These are phyloP conservation scores for Philopedon plagiatum DNA, from an alignment of 2,888 invertebrate species.

Conservation along the genomic window DNA sequence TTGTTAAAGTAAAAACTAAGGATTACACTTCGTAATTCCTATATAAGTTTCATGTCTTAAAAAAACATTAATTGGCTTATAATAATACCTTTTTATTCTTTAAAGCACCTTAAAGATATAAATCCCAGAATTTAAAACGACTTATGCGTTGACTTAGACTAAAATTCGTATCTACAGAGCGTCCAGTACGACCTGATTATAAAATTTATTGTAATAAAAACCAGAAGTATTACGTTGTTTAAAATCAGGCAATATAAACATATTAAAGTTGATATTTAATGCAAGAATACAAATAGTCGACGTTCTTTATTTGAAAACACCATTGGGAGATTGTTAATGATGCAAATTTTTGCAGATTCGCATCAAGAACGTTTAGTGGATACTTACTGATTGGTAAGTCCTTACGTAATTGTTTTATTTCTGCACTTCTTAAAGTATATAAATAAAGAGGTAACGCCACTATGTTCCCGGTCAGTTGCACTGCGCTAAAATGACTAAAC, in stretches of 20 bases:
- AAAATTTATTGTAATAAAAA: conserved; percentile 9
- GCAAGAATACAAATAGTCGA: neutral
- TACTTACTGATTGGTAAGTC: too few relatives aligned
- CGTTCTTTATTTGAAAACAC: too few relatives aligned
- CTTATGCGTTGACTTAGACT: conserved; percentile 19
- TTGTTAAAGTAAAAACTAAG: too few relatives aligned
- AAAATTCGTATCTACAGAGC: neutral
- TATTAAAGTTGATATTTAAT: conserved; percentile 1
- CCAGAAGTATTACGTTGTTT: neutral
- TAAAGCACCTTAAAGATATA: conserved; percentile 33
- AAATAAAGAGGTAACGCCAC: too few relatives aligned
- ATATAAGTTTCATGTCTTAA: neutral
- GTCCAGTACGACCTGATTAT: conserved; percentile 20
- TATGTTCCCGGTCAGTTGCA: too few relatives aligned
- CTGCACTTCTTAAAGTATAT: too few relatives aligned
- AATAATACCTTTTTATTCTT: conserved; percentile 29
- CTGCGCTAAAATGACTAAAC: too few relatives aligned
- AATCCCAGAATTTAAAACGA: conserved; percentile 37
- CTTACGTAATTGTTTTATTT: too few relatives aligned
- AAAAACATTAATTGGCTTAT: conserved; percentile 21
- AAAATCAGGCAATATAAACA: neutral
- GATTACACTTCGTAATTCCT: neutral
- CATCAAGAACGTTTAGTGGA: too few relatives aligned
- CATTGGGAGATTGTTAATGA: too few relatives aligned
- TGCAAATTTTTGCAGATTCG: too few relatives aligned